Percentiles rank a stretch among this genome's conserved stretches.
phyloP scores from a whole-genome alignment of 2,888 invertebrate species.

The Heliconius erato region DNA sequence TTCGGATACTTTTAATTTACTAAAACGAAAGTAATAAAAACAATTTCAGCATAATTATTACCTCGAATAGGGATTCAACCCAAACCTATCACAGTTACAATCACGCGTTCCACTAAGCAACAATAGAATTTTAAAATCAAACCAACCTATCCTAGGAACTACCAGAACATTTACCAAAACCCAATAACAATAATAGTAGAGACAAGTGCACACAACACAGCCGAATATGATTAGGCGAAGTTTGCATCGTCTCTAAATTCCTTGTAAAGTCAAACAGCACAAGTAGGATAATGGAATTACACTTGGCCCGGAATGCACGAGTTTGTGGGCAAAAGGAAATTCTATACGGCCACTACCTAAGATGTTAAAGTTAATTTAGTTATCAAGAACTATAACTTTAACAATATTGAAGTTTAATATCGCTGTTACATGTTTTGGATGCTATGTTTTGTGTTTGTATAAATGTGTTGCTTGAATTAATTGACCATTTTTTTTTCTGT shows the following conservation, averaged over 20 bases:
- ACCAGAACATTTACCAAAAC: conserved; percentile 3
- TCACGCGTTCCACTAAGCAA: too few species aligned
- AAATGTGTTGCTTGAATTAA: too few species aligned
- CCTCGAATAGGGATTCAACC: too few species aligned
- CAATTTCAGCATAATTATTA: too few species aligned
- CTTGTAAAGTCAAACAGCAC: conserved; percentile 37
- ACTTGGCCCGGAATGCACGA: conserved; percentile 38
- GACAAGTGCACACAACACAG: conserved; percentile 7
- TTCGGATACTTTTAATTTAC: too few species aligned
- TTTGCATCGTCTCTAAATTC: conserved; percentile 36
- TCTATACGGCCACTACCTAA: conserved; percentile 13
- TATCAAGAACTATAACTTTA: conserved; percentile 14
- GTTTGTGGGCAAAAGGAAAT: conserved; percentile 32
- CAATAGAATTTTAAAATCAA: too few species aligned
- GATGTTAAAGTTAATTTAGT: conserved; percentile 5
- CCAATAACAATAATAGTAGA: conserved; percentile 23
- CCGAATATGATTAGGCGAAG: conserved; percentile 33
- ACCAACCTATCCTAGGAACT: background rate
- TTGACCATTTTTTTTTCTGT: too few species aligned
- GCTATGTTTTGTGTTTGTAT: background rate
- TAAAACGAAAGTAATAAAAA: too few species aligned
- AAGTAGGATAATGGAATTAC: conserved; percentile 43
- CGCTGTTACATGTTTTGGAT: background rate
- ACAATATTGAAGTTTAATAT: conserved; percentile 4
- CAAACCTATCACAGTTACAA: too few species aligned